Base-by-base conservation (phyloP, 2,113 vertebrate genomes). In the Paramisgurnus dabryanus region DNA sequence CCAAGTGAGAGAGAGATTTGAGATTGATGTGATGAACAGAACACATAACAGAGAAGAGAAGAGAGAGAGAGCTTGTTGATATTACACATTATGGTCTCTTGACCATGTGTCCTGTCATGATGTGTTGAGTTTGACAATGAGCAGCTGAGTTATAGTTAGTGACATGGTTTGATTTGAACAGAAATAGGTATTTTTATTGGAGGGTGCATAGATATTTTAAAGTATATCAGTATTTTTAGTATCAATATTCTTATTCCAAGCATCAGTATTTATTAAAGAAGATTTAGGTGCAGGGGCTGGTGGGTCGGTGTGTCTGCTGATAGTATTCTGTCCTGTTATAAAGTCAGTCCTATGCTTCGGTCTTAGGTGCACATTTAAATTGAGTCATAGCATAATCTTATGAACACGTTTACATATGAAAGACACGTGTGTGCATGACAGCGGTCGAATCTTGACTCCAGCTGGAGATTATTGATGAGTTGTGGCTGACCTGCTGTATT, bases 111-210 rank as follows among this genome's bases (percentile, higher is more conserved):
- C 91, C 90, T 88, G 80, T 78, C 86, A 85, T 47, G 49, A 88
- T 90, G 87, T 80, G 87, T 89, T 83, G 81, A 85, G 82, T 85
- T 67, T 82, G 90, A 92, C 90, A 92, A 90, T 89, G 84, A 87
- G 43, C 4, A 45, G 43, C 43, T 45, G 43, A 45, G 8, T 8
- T 7, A 5, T 45, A 53, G 4, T 53, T 53, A 6, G 12, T 15
- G 43, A 45, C 43, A 45, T 53, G 50, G 13, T 53, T 11, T 15
- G 50, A 53, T 53, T 53, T 53, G 11, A 53, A 13, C 12, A 4
- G 49, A 11, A 53, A 0, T 53, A 13, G 22, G 50, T 13, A 13
- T 53, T 12, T 1, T 13, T 45, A 45, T 45, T 5, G 6, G 43
- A 8, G 5, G 8, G 43, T 5, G 15, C 5, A 53, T 53, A 13